Evolutionary conservation across 2,888 invertebrate species (phyloP).

Genomic region (Pseudococcus viburni): DNA sequence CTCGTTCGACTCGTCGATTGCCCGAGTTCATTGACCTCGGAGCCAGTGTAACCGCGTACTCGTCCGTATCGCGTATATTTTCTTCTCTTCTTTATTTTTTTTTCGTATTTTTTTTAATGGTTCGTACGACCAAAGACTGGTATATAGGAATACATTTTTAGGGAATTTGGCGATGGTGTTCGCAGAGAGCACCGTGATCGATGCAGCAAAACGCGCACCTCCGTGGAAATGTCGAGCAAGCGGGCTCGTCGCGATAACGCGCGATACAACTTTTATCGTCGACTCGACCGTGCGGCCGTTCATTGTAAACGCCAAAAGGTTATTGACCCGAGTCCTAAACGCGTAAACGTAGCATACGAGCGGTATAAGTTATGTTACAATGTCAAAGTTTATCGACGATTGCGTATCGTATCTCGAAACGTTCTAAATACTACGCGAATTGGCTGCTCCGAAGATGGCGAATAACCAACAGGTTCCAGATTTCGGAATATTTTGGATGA

Average conservation of each 20-base stretch:
- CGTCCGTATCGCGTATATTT: conserved; percentile 42
- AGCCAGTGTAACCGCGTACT: conserved; percentile 42
- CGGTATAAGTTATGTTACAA: conserved; percentile 34
- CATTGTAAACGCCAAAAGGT: conserved; percentile 38
- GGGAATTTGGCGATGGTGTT: conserved; percentile 32
- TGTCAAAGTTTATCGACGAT: conserved; percentile 42
- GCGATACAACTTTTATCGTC: conserved; percentile 21
- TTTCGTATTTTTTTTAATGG: conserved; percentile 31
- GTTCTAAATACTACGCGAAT: conserved; percentile 6
- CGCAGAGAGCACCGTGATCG: neutral
- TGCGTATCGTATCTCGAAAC: neutral
- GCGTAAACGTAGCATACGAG: conserved; percentile 24
- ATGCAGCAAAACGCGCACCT: neutral
- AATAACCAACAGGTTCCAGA: neutral
- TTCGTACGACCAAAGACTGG: conserved; percentile 23
- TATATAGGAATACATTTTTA: neutral
- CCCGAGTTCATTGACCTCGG: conserved; percentile 31
- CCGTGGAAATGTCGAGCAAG: conserved; percentile 27
- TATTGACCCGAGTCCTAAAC: conserved; percentile 29
- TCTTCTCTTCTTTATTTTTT: conserved; percentile 12
- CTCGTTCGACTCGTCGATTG: conserved; percentile 42
- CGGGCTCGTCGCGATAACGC: conserved; percentile 29
- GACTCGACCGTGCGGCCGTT: conserved; percentile 11
- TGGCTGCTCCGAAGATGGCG: neutral
- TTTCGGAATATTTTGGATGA: neutral